These are phyloP conservation scores for Antechinus stuartii DNA, from an alignment of 2,113 vertebrate genomes.

Conservation along the genomic window DNA sequence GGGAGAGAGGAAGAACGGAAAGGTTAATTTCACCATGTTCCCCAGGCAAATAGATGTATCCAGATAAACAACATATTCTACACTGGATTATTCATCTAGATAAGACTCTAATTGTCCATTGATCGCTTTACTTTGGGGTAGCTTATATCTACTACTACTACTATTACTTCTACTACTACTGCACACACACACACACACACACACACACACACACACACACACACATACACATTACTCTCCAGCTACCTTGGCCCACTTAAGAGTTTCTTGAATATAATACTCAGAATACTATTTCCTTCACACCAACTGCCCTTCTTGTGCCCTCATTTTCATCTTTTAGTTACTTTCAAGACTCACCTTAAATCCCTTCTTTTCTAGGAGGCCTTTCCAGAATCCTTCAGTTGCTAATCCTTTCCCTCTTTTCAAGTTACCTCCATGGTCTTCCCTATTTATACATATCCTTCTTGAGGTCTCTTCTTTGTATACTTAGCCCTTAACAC, in stretches of 20 bases:
- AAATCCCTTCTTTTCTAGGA: not conserved
- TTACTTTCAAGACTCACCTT: not conserved
- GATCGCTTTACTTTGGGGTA: not conserved
- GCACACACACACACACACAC: too few species aligned
- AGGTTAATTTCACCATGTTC: not conserved
- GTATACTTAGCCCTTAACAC: not conserved
- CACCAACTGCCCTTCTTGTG: not conserved
- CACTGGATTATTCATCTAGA: not conserved
- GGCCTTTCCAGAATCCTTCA: not conserved
- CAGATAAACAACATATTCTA: not conserved
- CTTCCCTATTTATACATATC: not conserved
- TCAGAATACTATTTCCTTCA: not conserved
- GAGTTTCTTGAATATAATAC: not conserved
- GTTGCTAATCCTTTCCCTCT: not conserved
- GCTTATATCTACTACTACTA: not conserved
- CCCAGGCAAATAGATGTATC: not conserved
- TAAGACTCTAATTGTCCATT: not conserved
- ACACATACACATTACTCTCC: not conserved
- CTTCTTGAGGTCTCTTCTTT: not conserved
- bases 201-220: too few species aligned
- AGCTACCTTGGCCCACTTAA: not conserved
- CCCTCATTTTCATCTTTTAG: not conserved
- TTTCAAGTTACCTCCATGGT: not conserved
- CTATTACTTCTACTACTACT: too few species aligned
- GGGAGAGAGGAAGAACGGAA: not conserved